phyloP scores from a whole-genome alignment of 2,113 vertebrate species.

The Chloropsis hardwickii region DNA sequence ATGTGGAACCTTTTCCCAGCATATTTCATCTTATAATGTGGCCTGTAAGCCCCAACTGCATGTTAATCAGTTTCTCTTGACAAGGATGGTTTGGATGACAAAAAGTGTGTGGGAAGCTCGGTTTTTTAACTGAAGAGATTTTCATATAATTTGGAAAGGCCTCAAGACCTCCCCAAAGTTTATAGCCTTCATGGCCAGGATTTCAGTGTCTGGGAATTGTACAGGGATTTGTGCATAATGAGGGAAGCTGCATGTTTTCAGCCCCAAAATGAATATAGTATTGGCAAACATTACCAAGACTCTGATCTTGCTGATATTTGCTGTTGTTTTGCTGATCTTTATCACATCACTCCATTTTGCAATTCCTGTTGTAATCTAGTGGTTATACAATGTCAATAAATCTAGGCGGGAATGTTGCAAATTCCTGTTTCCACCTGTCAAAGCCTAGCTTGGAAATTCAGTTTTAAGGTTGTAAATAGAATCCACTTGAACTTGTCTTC shows the following conservation, averaged over 20 bases:
- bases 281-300: background rate
- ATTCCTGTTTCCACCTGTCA: background rate
- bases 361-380: background rate
- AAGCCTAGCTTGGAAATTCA: background rate
- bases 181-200: background rate
- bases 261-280: background rate
- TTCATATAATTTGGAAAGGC: background rate
- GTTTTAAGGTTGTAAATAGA: background rate
- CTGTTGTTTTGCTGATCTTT: background rate
- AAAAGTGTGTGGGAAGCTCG: background rate
- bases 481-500: background rate
- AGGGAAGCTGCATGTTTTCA: background rate
- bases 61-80: background rate
- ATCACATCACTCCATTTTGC: background rate
- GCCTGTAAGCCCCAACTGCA: background rate
- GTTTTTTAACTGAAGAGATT: background rate
- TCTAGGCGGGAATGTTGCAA: background rate
- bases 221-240: background rate
- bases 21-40: background rate
- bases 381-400: background rate
- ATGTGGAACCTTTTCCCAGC: background rate
- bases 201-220: background rate
- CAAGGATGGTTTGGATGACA: background rate
- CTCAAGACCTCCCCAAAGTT: background rate
- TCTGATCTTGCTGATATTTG: background rate